phyloP scores from a whole-genome alignment of 2,113 vertebrate species.

The Lepus americanus region DNA sequence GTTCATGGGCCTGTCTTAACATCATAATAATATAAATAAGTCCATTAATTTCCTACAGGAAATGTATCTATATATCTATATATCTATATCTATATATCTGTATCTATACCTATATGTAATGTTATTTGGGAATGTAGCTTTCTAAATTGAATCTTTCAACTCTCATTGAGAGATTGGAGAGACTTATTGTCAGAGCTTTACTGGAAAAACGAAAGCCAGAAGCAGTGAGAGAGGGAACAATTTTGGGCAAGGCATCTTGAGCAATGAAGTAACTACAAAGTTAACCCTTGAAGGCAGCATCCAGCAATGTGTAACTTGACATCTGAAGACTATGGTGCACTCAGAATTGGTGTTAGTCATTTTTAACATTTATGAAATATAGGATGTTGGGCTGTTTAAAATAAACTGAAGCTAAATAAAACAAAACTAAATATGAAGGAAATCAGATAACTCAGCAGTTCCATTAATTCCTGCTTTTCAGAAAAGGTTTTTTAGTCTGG shows the following conservation, averaged over 20 bases:
- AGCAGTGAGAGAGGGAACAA: rapidly evolving
- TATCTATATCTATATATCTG: too few species aligned
- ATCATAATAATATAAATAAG: not conserved
- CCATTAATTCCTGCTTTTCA: not conserved
- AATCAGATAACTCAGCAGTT: not conserved
- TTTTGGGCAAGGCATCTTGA: not conserved
- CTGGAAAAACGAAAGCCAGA: not conserved
- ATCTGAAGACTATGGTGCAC: not conserved
- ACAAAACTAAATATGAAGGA: not conserved
- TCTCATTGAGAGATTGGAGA: not conserved
- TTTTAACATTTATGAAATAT: not conserved
- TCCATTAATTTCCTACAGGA: not conserved
- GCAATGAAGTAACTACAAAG: not conserved
- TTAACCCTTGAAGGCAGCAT: not conserved
- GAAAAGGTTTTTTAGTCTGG: not conserved
- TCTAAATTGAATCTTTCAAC: not conserved
- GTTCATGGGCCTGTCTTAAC: not conserved
- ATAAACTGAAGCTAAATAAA: not conserved
- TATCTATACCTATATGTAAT: not conserved
- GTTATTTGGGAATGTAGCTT: not conserved
- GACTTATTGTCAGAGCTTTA: not conserved
- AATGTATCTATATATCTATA: too few species aligned
- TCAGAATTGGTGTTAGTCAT: not conserved
- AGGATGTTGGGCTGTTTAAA: not conserved
- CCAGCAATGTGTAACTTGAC: not conserved